Evolutionary conservation across 1,140 invertebrate species (phyloP).

Genomic region (Aleiodes sp.): DNA sequence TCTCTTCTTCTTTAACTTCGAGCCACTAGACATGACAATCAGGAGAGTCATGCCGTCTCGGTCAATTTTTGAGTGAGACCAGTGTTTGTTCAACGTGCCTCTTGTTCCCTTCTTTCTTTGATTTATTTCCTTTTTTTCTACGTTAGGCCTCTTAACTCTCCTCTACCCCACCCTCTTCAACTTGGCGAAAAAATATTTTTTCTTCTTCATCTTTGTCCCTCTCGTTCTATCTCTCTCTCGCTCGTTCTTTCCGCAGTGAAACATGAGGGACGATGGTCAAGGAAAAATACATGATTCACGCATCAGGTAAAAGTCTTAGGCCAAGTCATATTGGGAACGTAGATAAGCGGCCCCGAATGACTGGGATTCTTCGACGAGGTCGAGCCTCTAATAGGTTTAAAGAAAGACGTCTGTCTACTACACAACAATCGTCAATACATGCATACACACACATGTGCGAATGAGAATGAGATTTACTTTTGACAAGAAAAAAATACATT

Average conservation of each 20-base stretch:
- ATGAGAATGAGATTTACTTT: no score
- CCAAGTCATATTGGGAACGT: neutral
- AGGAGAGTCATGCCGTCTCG: neutral
- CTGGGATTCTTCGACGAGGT: slow-evolving; percentile 22
- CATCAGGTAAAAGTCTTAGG: neutral
- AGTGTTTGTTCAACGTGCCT: slow-evolving; percentile 10
- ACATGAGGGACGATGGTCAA: neutral
- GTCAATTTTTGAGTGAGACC: neutral
- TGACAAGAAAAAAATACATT: no score
- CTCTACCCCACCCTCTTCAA: neutral
- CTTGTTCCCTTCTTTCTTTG: neutral
- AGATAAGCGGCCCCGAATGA: slow-evolving; percentile 17
- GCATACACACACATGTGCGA: no score
- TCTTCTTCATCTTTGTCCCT: no score
- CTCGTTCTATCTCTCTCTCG: no score
- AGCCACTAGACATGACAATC: slow-evolving; percentile 7
- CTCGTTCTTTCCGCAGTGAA: no score
- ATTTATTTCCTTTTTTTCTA: slow-evolving; percentile 1
- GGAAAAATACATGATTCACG: slow-evolving; percentile 18
- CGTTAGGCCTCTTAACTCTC: neutral
- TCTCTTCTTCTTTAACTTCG: neutral
- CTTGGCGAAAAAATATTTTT: no score
- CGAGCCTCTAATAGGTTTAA: slow-evolving; percentile 23
- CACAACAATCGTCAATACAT: no score
- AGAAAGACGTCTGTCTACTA: no score